A percentile compares a stretch with the other conserved stretches of the same genome.
phyloP scores from a whole-genome alignment of 92 coral and sea anemone species.

The Virgularia gustaviana region DNA sequence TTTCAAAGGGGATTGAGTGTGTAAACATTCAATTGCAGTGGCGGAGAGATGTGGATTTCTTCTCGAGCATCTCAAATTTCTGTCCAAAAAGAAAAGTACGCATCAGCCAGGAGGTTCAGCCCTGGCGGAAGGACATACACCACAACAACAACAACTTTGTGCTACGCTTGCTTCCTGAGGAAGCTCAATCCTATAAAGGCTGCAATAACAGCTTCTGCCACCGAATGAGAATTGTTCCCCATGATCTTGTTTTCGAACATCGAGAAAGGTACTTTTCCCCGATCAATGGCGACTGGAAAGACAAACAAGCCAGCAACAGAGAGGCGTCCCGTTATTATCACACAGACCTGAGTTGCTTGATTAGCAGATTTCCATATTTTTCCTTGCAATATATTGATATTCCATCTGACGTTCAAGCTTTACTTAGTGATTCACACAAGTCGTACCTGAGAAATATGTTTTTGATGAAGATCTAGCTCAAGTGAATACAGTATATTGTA shows the following conservation, averaged over 20 bases:
- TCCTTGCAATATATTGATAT: constrained; percentile 19
- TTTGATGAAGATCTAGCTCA: constrained; percentile 34
- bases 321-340: constrained; percentile 44
- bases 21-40: constrained; percentile 31
- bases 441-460: constrained; percentile 18
- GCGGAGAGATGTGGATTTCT: constrained; percentile 26
- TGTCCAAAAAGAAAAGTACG: constrained; percentile 21
- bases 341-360: constrained; percentile 35
- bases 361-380: constrained; percentile 34
- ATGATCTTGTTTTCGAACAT: constrained; percentile 26
- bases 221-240: constrained; percentile 1
- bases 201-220: constrained; percentile 18
- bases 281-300: constrained; percentile 33
- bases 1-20: constrained; percentile 22
- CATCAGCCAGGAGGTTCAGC: constrained; percentile 1
- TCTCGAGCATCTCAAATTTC: constrained; percentile 14
- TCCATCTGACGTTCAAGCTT: neutral
- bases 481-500: too few species aligned
- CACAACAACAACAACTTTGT: neutral
- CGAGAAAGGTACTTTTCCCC: constrained; percentile 20
- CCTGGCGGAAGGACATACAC: constrained; percentile 18
- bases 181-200: constrained; percentile 1
- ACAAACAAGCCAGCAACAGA: constrained; percentile 24
- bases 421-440: constrained; percentile 36
- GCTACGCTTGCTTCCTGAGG: constrained; percentile 13